Evolutionary conservation across 2,797 vertebrate genomes (phyloP).

Genomic region (Melopsittacus undulatus): DNA sequence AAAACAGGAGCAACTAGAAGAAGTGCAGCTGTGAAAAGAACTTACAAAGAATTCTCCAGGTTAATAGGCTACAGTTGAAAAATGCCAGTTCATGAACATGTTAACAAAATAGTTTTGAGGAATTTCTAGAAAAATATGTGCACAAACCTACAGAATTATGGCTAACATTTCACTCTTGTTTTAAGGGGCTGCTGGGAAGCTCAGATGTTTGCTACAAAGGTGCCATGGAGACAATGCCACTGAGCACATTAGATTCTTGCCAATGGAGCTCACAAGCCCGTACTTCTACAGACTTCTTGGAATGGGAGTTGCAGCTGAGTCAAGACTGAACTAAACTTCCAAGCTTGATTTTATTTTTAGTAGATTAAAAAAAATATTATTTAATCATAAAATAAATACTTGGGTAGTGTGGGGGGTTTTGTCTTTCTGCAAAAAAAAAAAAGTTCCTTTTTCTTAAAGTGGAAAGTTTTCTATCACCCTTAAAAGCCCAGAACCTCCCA

Average conservation of each 20-base stretch:
- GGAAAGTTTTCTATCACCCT: not conserved
- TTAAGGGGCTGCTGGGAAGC: not conserved
- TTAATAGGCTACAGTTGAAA: not conserved
- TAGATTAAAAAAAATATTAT: not conserved
- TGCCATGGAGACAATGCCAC: accelerated
- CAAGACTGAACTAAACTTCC: not conserved
- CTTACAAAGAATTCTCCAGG: not conserved
- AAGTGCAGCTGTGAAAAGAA: not conserved
- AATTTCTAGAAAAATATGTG: not conserved
- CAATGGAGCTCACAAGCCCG: not conserved
- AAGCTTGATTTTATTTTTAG: not conserved
- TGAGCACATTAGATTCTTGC: accelerated
- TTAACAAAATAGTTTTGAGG: not conserved
- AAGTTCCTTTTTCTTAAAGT: not conserved
- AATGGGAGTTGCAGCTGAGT: not conserved
- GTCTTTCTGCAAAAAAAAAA: not conserved
- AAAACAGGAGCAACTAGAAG: accelerated
- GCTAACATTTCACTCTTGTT: not conserved
- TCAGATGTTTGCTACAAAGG: not conserved
- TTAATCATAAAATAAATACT: not conserved
- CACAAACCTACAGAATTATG: not conserved
- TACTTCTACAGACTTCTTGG: not conserved
- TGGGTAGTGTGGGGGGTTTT: not conserved
- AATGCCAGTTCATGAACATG: accelerated
- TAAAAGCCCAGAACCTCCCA: not conserved